Evolutionary conservation across 2,888 invertebrate species (phyloP), one percentile per base, ranked within the genome.

Genomic region (Drosophila imparisetae): DNA sequence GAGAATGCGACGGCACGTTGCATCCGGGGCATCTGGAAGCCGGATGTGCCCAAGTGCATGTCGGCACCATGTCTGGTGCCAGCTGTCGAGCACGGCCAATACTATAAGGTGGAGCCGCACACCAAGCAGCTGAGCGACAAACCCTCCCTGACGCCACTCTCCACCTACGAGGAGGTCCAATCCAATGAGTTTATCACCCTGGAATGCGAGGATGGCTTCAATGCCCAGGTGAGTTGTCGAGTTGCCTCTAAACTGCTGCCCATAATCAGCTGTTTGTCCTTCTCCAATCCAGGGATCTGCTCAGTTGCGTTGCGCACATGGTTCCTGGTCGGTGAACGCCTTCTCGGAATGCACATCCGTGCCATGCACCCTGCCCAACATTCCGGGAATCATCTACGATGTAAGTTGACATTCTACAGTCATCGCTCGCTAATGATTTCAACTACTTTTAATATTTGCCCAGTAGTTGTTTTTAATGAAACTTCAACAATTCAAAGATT

Each of bases 1-100:
- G 94, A 94, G 62, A 97, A 97, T 90, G 94, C 95, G 4, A 97
- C 97, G 1, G 96, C 96, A 0, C 95, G 96, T 87, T 98, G 98
- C 91, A 95, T 96, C 4, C 94, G 96, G 73, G 98, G 98, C 0
- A 94, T 96, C 78, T 98, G 98, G 98, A 96, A 96, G 85, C 97
- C 97, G 0, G 95, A 95, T 72, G 96, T 95, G 81, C 98, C 98
- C 0, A 94, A 95, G 83, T 98, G 98, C 92, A 94, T 95, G 89
- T 96, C 97, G 89, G 96, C 95, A 45, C 96, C 96, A 0, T 96
- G 96, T 74, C 94, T 95, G 78, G 95, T 96, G 11, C 96, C 96
- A 2, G 93, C 94, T 0, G 95, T 95, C 5, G 95, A 95, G 72
- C 95, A 96, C 86, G 96, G 96, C 0, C 94, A 95, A 74, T 96